These are phyloP conservation scores for Neomorphus geoffroyi DNA, from an alignment of 2,797 vertebrate genomes.

Conservation along the genomic window DNA sequence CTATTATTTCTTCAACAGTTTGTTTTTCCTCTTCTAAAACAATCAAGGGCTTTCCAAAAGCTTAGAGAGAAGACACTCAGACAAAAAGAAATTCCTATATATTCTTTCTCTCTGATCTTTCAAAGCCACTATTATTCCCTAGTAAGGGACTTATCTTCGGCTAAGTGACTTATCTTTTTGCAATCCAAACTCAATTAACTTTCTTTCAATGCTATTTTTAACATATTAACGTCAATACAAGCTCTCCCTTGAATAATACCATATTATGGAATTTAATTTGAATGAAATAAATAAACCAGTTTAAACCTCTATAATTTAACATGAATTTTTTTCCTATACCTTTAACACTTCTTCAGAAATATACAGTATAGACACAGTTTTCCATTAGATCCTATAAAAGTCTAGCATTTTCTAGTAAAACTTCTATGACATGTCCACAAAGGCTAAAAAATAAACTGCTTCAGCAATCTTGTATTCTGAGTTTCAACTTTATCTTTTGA, in stretches of 20 bases:
- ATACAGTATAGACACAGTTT: not conserved
- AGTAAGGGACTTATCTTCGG: slow-evolving; percentile 5
- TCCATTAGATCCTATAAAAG: not conserved
- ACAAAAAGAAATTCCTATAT: not conserved
- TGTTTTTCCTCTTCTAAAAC: not conserved
- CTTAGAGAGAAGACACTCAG: not conserved
- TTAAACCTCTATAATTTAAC: not conserved
- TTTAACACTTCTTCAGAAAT: not conserved
- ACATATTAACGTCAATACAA: not conserved
- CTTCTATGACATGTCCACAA: not conserved
- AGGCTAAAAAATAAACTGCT: not conserved
- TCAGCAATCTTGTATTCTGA: not conserved
- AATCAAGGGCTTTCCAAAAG: not conserved
- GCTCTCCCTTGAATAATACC: not conserved
- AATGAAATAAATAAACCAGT: not conserved
- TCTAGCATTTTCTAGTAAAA: not conserved
- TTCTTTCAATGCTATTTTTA: slow-evolving; percentile 3
- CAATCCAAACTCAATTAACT: slow-evolving; percentile 35
- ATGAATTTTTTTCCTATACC: not conserved
- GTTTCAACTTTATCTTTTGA: not conserved
- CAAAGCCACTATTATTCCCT: slow-evolving; percentile 20
- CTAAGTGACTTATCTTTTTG: too few species aligned
- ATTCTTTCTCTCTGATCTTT: not conserved
- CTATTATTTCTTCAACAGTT: not conserved
- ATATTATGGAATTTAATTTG: not conserved